Conservation (phyloP, 1,140 invertebrate species). For the Drosophila busckii region DNA sequence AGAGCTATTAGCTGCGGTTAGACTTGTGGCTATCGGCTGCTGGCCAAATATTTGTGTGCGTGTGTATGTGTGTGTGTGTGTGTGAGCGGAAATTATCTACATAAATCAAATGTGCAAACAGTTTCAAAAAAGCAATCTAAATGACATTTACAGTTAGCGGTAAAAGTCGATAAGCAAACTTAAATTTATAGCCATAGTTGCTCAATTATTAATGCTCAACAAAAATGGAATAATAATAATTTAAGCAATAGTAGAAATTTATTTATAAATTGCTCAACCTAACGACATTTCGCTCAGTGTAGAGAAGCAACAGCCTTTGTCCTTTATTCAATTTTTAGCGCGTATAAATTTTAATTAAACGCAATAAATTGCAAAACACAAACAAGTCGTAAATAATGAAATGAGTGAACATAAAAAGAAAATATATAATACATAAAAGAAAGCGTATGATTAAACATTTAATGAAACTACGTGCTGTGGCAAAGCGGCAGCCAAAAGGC, state of each 20-base stretch:
- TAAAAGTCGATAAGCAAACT: slow-evolving; percentile 23
- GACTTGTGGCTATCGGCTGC: slow-evolving; percentile 9
- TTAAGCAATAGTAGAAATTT: no score
- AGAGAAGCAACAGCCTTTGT: no score
- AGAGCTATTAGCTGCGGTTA: slow-evolving; percentile 10
- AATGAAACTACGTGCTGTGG: neutral
- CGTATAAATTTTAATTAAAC: slow-evolving; percentile 50
- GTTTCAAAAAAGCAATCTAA: slow-evolving; percentile 50
- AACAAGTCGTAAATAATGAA: slow-evolving; percentile 25
- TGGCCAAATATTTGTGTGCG: slow-evolving; percentile 6
- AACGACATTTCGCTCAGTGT: no score
- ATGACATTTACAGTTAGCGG: slow-evolving; percentile 54
- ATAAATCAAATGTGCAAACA: slow-evolving; percentile 60
- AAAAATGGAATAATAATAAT: no score
- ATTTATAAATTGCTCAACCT: no score
- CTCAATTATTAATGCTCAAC: no score
- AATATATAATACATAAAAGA: slow-evolving; percentile 4
- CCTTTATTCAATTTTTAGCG: no score
- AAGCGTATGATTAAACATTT: slow-evolving; percentile 5
- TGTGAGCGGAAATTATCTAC: slow-evolving; percentile 40
- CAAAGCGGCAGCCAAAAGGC: neutral
- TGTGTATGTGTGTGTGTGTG: slow-evolving; percentile 2
- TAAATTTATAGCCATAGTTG: slow-evolving; percentile 46
- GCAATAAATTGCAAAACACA: slow-evolving; percentile 39
- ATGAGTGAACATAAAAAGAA: neutral